Evolutionary conservation across 1,140 invertebrate species (phyloP).

Genomic region (Lepidurus couesii): DNA sequence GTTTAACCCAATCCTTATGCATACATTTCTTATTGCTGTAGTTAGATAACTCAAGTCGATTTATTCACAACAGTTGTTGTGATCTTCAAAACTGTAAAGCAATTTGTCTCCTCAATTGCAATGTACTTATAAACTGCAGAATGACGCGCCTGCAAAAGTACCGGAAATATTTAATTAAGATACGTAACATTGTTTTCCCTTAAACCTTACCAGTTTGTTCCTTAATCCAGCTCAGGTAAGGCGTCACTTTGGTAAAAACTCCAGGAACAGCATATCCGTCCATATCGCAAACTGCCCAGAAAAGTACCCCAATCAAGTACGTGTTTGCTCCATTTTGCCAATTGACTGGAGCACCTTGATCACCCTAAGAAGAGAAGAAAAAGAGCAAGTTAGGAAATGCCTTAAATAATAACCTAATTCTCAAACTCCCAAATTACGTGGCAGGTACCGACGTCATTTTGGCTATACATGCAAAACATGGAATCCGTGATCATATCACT

Average conservation of each 20-base stretch:
- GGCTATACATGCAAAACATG: conserved; percentile 61
- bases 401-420: neutral
- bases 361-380: neutral
- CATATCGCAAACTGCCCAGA: conserved; percentile 48
- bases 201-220: neutral
- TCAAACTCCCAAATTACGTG: conserved; percentile 44
- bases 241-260: conserved; percentile 48
- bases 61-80: too few relatives aligned
- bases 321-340: neutral
- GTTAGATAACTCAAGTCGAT: too few relatives aligned
- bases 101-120: neutral
- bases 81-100: neutral
- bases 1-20: too few relatives aligned
- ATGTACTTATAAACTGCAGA: neutral
- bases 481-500: conserved; percentile 44
- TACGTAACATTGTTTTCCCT: neutral
- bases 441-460: conserved; percentile 56
- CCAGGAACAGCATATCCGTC: conserved; percentile 47
- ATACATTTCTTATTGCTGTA: too few relatives aligned
- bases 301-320: conserved; percentile 43
- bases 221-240: conserved; percentile 36
- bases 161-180: neutral
- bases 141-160: neutral
- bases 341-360: neutral
- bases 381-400: too few relatives aligned